These are phyloP conservation scores for Ips typographus DNA, from an alignment of 1,140 invertebrate genomes.

Conservation along the genomic window DNA sequence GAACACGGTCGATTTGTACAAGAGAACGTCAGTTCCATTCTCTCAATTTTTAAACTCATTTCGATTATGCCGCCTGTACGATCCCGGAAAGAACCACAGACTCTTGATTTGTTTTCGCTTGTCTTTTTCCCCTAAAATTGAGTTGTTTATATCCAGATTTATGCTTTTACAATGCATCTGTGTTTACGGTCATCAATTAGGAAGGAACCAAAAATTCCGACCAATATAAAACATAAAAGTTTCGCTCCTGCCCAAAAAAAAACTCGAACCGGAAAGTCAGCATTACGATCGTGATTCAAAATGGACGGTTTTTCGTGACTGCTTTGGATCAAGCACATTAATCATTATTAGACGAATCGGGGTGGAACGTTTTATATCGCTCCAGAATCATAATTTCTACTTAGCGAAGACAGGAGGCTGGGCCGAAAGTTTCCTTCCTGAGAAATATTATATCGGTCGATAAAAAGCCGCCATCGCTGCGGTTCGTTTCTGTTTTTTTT, in stretches of 20 bases:
- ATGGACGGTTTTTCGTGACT: conserved; percentile 34
- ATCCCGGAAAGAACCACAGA: conserved; percentile 12
- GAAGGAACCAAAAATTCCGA: background rate
- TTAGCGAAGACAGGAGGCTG: conserved; percentile 30
- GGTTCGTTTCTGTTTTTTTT: background rate
- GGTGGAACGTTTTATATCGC: conserved; percentile 30
- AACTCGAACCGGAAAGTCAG: conserved; percentile 23
- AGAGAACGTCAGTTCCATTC: conserved; percentile 43
- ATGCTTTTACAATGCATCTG: background rate
- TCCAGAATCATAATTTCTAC: conserved; percentile 35
- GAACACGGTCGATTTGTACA: conserved; percentile 43
- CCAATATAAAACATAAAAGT: conserved; percentile 26
- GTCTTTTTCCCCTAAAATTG: background rate
- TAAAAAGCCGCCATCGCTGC: background rate
- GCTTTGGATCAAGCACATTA: conserved; percentile 28
- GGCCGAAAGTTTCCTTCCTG: conserved; percentile 14
- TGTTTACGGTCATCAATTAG: background rate
- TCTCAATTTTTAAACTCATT: conserved; percentile 46
- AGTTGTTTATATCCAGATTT: no score
- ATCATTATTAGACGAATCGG: conserved; percentile 35
- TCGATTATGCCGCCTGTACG: conserved; percentile 36
- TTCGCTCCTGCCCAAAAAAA: conserved; percentile 19
- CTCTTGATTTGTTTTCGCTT: conserved; percentile 12
- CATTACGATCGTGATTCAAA: conserved; percentile 31
- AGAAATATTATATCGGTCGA: conserved; percentile 14